A percentile compares a stretch with the other conserved stretches of the same genome.
These are phyloP conservation scores for Engystomops pustulosus DNA, from an alignment of 2,113 vertebrate species.

Conservation along the genomic window DNA sequence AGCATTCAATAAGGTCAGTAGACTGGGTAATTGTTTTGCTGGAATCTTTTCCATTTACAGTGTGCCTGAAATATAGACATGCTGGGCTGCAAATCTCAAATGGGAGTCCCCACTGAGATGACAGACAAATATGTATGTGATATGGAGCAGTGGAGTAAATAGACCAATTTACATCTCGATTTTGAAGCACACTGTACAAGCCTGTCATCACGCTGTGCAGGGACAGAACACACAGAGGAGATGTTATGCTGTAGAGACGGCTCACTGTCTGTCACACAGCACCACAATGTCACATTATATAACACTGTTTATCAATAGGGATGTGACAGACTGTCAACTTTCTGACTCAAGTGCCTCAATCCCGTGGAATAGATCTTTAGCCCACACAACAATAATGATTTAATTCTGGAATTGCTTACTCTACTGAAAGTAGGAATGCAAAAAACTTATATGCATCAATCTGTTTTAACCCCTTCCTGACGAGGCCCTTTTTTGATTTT, in stretches of 20 bases:
- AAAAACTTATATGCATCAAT: too few relatives aligned
- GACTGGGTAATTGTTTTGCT: conserved; percentile 54
- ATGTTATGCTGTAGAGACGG: not conserved
- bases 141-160: conserved; percentile 44
- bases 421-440: not conserved
- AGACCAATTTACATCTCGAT: conserved; percentile 52
- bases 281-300: not conserved
- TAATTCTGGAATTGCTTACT: not conserved
- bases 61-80: conserved; percentile 50
- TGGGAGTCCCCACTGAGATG: conserved; percentile 41
- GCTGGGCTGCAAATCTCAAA: conserved; percentile 47
- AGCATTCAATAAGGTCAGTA: conserved; percentile 58
- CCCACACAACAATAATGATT: not conserved
- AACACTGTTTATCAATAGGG: not conserved
- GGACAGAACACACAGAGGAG: not conserved
- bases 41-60: conserved; percentile 58
- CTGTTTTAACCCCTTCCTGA: too few relatives aligned
- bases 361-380: not conserved
- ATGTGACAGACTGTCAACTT: not conserved
- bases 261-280: not conserved
- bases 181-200: conserved; percentile 39
- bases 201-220: not conserved
- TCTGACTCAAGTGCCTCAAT: not conserved
- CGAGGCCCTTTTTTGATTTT: too few relatives aligned
- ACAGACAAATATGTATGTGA: conserved; percentile 57